Evolutionary conservation across 2,888 invertebrate genomes (phyloP).

Genomic region (Oasisia sp.): DNA sequence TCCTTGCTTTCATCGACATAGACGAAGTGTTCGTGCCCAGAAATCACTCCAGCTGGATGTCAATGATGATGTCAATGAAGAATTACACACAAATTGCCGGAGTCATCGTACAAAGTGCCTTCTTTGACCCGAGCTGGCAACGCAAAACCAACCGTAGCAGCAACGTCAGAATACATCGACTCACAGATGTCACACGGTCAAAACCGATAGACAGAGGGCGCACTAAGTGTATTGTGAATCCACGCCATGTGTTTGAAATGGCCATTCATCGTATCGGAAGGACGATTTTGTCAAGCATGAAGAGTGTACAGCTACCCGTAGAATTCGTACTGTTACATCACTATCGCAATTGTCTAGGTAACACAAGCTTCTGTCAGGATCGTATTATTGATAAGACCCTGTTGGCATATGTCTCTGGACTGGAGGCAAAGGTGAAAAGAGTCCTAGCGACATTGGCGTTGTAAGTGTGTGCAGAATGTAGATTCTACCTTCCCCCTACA

Average conservation of each 20-base stretch:
- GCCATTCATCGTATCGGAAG: constrained; percentile 44
- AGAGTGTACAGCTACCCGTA: constrained; percentile 44
- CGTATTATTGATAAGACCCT: background rate
- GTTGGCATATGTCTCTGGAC: no score
- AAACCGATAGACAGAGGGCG: constrained; percentile 49
- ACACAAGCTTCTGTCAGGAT: constrained; percentile 46
- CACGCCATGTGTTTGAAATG: constrained; percentile 63
- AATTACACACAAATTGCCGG: constrained; percentile 42
- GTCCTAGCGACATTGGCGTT: no score
- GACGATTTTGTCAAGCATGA: constrained; percentile 47
- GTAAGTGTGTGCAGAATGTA: no score
- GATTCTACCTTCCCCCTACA: no score
- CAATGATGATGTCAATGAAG: constrained; percentile 27
- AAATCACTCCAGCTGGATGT: background rate
- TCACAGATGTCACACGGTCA: constrained; percentile 33
- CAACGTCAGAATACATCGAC: constrained; percentile 22
- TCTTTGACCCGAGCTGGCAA: constrained; percentile 54
- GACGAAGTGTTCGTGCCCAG: constrained; percentile 62
- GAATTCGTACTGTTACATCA: constrained; percentile 54
- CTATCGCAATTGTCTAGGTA: constrained; percentile 55
- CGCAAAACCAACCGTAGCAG: background rate
- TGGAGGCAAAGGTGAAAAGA: no score
- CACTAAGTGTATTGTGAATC: constrained; percentile 62
- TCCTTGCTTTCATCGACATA: constrained; percentile 59
- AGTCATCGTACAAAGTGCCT: constrained; percentile 57